Evolutionary conservation across 2,797 vertebrate genomes (phyloP).

Genomic region (Molossus alvarezi): DNA sequence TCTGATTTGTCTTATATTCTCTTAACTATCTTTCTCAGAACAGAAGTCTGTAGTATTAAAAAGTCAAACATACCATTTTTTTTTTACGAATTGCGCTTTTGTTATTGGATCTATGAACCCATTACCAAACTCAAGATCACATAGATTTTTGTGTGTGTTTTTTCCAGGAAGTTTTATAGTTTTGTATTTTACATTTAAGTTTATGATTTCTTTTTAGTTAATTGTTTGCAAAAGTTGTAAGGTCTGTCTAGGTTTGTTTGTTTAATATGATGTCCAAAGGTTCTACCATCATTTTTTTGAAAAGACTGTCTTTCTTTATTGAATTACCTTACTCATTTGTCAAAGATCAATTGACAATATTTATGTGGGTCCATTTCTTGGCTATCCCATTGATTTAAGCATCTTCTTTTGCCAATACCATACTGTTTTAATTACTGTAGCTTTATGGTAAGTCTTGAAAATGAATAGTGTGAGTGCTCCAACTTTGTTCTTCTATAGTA

Average conservation of each 20-base stretch:
- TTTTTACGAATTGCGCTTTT: background rate
- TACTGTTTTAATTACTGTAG: background rate
- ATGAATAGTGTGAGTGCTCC: background rate
- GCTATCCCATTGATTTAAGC: background rate
- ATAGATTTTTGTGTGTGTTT: background rate
- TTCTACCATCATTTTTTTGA: background rate
- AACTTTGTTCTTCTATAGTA: background rate
- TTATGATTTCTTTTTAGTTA: background rate
- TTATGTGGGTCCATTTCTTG: background rate
- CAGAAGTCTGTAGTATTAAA: background rate
- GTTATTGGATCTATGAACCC: background rate
- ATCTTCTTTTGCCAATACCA: background rate
- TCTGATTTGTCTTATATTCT: background rate
- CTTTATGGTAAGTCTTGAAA: background rate
- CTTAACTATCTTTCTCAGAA: background rate
- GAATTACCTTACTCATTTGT: background rate
- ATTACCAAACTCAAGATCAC: background rate
- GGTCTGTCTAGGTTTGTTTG: background rate
- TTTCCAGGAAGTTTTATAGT: background rate
- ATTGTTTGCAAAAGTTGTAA: background rate
- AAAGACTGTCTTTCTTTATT: background rate
- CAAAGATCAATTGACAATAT: background rate
- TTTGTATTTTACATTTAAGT: slow-evolving; percentile 15
- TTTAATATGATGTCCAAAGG: background rate
- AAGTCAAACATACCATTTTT: background rate